Base-by-base conservation (phyloP, 1,140 invertebrate species). In the Drosophila ironensis region DNA sequence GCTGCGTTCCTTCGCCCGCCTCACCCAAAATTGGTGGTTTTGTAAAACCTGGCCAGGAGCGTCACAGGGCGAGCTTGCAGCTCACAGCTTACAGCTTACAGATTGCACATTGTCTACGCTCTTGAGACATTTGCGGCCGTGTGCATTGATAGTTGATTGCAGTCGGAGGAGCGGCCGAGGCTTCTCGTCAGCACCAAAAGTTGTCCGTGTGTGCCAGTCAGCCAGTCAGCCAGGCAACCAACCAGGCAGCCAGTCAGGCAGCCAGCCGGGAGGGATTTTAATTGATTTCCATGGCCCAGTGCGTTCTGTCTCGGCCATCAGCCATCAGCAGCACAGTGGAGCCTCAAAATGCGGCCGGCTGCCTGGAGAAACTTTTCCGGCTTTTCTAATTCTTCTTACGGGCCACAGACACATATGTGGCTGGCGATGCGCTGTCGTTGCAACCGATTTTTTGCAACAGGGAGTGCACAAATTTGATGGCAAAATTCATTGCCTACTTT, bases 221-320 rank as follows among this genome's bases (percentile, higher is more conserved):
- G n/a, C n/a, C n/a, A n/a, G n/a, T n/a, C n/a, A n/a, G n/a, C n/a
- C n/a, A n/a, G n/a, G n/a, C n/a, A n/a, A n/a, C n/a, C n/a, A n/a
- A n/a, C n/a, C n/a, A n/a, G n/a, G n/a, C n/a, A n/a, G n/a, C n/a
- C 78, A 73, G 68, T 42, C 46, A 46, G 48, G 33, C 38, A 33
- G 56, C n/a, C 28, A 11, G 11, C 25, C 25, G 5, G 14, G 30
- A 64, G 53, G 66, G 67, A 88, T 88, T 88, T 88, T 88, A 88
- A 88, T 88, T 88, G 87, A 88, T 88, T 88, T 88, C 66, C 76
- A 77, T 88, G 87, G 80, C 48, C 71, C 70, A 88, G 67, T 88
- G 86, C 76, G 67, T 68, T 78, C 57, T 87, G 63, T 87, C 72
- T 74, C 63, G 67, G 73, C 63, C 70, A 81, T 73, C 73, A 84